Evolutionary conservation across 2,888 invertebrate genomes (phyloP), one percentile per base, ranked within the genome.

Genomic region (Caenorhabditis becei): DNA sequence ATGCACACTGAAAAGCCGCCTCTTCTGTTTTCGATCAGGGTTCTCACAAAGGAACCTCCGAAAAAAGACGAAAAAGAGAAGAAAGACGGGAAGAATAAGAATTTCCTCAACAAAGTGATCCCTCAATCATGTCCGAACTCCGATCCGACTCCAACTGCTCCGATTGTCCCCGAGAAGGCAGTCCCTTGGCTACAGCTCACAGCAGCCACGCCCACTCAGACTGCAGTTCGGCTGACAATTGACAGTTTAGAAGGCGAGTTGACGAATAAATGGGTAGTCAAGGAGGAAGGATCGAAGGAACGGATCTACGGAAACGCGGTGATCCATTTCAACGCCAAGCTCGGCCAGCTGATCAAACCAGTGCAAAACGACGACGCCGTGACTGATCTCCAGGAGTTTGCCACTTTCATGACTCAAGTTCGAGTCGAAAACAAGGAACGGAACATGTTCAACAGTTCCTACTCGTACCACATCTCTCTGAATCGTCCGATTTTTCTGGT

Each of bases 291-390:
- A 44, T 82, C 81, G 1, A 77, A 77, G 37, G 88, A 87, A 86
- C 91, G 92, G 59, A 89, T 93, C 71, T 93, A 93, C 86, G 92
- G 93, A 35, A 92, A 92, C 85, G 95, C 96, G 0, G 95, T 96
- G 92, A 95, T 98, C 51, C 96, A 97, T 91, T 94, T 99, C 10
- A 97, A 96, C 92, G 92, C 98, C 7, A 96, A 96, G 51, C 93
- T 99, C n/a, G 98, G 98, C 0, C 77, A 82, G 54, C 63, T 77
- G 16, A 35, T 77, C 35, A 72, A 77, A 47, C 53, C 58, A 1
- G 95, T 96, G 0, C 94, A 97, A 92, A 98, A 97, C 91, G 97
- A 97, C 91, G 98, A 99, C 91, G 97, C 97, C 0, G 96, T 97
- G 88, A 95, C 97, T 0, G 98, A 99, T 92, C 97, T 97, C 91